Evolutionary conservation across 2,113 vertebrate genomes (phyloP), one percentile per base, ranked within the genome.

Genomic region (Agelaius tricolor): DNA sequence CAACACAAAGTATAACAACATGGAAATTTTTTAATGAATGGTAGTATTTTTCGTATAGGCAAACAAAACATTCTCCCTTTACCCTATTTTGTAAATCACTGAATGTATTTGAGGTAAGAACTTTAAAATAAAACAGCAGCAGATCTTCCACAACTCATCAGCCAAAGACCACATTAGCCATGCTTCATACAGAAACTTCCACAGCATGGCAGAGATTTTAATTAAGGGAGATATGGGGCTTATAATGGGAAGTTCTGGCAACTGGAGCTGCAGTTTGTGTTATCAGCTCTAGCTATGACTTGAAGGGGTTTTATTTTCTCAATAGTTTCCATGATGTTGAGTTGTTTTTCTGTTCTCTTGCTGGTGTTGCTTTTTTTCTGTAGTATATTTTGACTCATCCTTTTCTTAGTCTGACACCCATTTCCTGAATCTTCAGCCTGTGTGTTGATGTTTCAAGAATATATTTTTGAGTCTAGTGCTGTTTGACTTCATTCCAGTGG

Each of bases 311-410:
- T 97, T 95, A 35, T 94, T 49, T 93, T 87, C 23, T 28, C 51
- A 83, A 7, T 87, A 89, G 82, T 97, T 96, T 97, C 92, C 78
- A 63, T 96, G 87, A 84, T 89, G 86, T 68, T 52, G 31, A 88
- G 79, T 83, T 52, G 51, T 78, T 96, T 93, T 94, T 95, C 71
- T 83, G 47, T 85, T 93, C 73, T 76, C 37, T 93, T 57, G 46
- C 68, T 21, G 61, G 57, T 85, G 10, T 24, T 27, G 57, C 31
- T 87, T 69, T 92, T 88, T 85, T 88, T 66, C 39, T 68, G 62
- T 51, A 22, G 62, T 77, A 3, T 92, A 69, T 91, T 96, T 95
- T 97, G 94, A 97, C 80, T 97, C 94, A 93, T 89, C 71, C 37
- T 94, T 95, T 73, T 96, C 66, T 77, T 79, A 73, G 58, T 94